A percentile compares a stretch with the other conserved stretches of the same genome.
These are phyloP conservation scores for Schizothorax lantsangensis DNA, from an alignment of 2,797 vertebrate species.

Conservation along the genomic window DNA sequence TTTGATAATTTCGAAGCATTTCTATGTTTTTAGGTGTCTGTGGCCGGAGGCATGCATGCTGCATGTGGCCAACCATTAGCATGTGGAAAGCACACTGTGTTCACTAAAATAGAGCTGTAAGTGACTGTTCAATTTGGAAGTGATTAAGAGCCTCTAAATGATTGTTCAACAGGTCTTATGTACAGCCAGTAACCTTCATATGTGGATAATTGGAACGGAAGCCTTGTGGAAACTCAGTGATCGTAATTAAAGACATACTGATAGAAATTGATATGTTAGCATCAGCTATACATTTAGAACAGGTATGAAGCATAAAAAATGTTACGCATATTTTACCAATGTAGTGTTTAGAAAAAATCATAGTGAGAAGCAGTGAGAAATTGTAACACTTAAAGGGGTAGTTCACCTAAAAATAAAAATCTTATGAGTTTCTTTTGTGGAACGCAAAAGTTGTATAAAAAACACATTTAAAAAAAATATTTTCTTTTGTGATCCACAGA, in stretches of 20 bases:
- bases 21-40: conserved; percentile 32
- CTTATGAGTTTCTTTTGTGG: background rate
- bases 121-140: background rate
- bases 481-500: background rate
- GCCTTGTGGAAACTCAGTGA: background rate
- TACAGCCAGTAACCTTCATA: background rate
- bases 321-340: background rate
- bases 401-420: background rate
- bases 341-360: rapidly evolving
- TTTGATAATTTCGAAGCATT: conserved; percentile 27
- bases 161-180: conserved; percentile 12
- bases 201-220: background rate
- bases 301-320: background rate
- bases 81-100: conserved; percentile 3
- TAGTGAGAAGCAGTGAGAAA: background rate
- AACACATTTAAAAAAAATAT: background rate
- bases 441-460: background rate
- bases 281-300: background rate
- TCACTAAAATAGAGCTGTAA: conserved; percentile 15
- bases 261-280: background rate
- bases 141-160: conserved; percentile 3
- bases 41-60: background rate
- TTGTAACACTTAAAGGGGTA: background rate
- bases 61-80: conserved; percentile 17
- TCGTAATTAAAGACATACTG: background rate